Evolutionary conservation across 1,140 invertebrate species (phyloP).

Genomic region (Drosophila ambigua): DNA sequence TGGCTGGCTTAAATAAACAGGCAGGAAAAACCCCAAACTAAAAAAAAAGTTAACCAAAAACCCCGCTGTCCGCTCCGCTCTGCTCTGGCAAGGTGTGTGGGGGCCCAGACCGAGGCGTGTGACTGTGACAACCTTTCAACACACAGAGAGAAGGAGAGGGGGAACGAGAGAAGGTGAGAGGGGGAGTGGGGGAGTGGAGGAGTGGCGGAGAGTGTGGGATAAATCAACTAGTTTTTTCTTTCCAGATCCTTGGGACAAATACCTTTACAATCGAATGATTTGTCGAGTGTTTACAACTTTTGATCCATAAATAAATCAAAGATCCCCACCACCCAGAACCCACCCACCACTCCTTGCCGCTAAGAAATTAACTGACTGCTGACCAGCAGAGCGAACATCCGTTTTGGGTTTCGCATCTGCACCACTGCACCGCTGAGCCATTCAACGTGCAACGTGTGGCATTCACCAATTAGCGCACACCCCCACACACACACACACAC

Average conservation of each 20-base stretch:
- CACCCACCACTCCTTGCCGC: slow-evolving; percentile 7
- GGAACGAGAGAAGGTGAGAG: not conserved
- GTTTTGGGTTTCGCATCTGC: not conserved
- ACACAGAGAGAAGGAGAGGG: not conserved
- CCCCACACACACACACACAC: slow-evolving; percentile 20
- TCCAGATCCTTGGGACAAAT: not conserved
- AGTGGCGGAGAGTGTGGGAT: too few species aligned
- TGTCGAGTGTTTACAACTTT: not conserved
- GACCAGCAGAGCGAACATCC: too few species aligned
- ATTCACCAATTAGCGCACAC: slow-evolving; percentile 48
- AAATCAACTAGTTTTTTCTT: slow-evolving; percentile 13
- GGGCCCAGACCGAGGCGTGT: not conserved
- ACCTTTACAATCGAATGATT: not conserved
- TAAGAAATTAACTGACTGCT: slow-evolving; percentile 38
- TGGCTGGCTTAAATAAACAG: slow-evolving; percentile 7
- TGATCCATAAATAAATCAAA: not conserved
- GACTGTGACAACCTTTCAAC: slow-evolving; percentile 19
- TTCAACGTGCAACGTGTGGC: slow-evolving; percentile 11
- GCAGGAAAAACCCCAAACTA: not conserved
- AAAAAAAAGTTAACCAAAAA: slow-evolving; percentile 7
- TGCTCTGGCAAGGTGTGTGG: slow-evolving; percentile 12
- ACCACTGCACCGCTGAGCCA: not conserved
- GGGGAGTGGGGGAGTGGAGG: too few species aligned
- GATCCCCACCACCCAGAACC: not conserved
- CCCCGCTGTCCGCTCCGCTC: not conserved